Evolutionary conservation across 2,113 vertebrate genomes (phyloP), one percentile per base, ranked within the genome.

Genomic region (Proterorhinus semilunaris): DNA sequence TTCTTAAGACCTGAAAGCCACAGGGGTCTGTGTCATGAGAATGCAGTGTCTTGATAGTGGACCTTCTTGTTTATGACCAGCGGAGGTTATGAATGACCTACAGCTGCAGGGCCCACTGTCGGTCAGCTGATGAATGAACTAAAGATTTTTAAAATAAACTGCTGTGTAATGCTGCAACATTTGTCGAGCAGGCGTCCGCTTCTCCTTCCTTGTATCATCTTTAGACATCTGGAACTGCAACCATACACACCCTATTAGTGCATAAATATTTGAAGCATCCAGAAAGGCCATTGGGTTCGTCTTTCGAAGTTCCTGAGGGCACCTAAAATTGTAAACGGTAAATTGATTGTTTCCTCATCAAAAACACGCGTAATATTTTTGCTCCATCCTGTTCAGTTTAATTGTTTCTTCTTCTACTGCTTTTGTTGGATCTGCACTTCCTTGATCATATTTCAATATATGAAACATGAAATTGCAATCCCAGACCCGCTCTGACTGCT

Each of bases 71-170:
- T 36, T 36, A 36, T 36, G 27, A 47, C 48, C 50, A 2, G 50
- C 49, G 12, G 58, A 75, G 69, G 76, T 83, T 85, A 83, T 88
- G 73, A 83, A 91, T 88, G 85, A 87, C 81, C 74, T 84, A 71
- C 79, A 89, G 87, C 87, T 90, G 86, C 82, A 68, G 51, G 65
- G 69, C 68, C 66, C 66, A 72, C 65, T 69, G 72, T 87, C 83
- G 76, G 68, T 65, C 27, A 84, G 85, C 81, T 89, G 87, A 89
- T 82, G 75, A 79, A 88, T 84, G 79, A 82, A 74, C 67, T 80
- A 72, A 77, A 85, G 86, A 87, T 85, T 73, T 87, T 86, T 83
- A 27, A 88, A 88, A 89, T 87, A 88, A 91, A 90, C 88, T 79
- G 81, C 63, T 46, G 43, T 57, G 75, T 83, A 78, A 83, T 52